phyloP scores from a whole-genome alignment of 2,113 vertebrate genomes.

The Echinops telfairi region DNA sequence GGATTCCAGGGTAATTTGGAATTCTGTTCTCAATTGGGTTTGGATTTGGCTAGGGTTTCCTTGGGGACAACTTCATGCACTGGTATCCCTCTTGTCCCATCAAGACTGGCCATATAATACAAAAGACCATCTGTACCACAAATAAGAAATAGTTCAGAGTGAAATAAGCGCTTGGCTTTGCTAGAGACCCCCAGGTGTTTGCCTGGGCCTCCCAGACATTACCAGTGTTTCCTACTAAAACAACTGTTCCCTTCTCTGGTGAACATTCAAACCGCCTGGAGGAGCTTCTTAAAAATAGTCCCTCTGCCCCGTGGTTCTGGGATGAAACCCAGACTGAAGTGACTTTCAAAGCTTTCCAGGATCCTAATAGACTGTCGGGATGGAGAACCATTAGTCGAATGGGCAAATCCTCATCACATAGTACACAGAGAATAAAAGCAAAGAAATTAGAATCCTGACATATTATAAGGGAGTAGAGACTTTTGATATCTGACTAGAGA shows the following conservation, averaged over 20 bases:
- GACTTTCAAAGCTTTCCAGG: not conserved
- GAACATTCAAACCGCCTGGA: not conserved
- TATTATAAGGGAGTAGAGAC: not conserved
- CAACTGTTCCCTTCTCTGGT: not conserved
- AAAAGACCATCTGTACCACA: slow-evolving; percentile 5
- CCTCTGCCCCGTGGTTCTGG: not conserved
- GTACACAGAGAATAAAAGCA: not conserved
- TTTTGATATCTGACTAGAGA: not conserved
- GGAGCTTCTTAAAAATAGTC: not conserved
- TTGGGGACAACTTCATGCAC: not conserved
- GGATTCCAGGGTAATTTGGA: not conserved
- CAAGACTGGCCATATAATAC: not conserved
- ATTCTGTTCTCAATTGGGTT: not conserved
- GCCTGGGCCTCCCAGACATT: not conserved
- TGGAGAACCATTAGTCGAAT: not conserved
- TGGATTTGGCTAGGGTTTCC: slow-evolving; percentile 31
- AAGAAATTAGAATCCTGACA: not conserved
- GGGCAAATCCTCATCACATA: not conserved
- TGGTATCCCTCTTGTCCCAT: not conserved
- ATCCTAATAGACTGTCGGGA: not conserved
- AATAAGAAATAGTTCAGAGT: slow-evolving; percentile 12
- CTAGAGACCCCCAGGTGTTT: not conserved
- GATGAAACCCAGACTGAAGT: not conserved
- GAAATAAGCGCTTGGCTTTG: slow-evolving; percentile 17
- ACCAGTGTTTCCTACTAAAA: not conserved